phyloP scores from a whole-genome alignment of 2,113 vertebrate genomes.

The Siniperca knerii region DNA sequence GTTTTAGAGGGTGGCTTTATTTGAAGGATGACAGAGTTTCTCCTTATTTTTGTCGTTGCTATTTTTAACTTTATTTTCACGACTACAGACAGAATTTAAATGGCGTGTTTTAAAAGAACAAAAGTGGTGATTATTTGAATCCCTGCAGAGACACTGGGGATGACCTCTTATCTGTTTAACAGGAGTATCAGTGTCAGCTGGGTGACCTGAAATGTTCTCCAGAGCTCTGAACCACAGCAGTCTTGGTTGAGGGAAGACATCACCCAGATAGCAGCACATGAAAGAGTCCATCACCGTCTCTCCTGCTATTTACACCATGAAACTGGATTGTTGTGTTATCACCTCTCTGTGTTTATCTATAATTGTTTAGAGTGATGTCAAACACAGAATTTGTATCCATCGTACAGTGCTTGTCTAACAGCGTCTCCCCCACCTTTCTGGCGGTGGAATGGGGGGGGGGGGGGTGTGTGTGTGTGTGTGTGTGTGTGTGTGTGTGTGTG shows the following conservation, averaged over 20 bases:
- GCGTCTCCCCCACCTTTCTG: no score
- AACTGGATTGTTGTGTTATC: not conserved
- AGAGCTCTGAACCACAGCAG: slow-evolving; percentile 29
- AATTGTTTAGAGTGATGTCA: not conserved
- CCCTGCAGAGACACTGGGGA: not conserved
- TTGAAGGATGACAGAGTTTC: not conserved
- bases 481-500: no score
- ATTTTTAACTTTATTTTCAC: not conserved
- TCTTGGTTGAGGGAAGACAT: not conserved
- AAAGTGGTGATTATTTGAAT: slow-evolving; percentile 3
- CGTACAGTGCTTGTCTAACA: not conserved
- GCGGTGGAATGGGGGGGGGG: no score
- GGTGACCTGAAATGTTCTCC: slow-evolving; percentile 50
- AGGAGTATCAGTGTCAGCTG: slow-evolving; percentile 15
- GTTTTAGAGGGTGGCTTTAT: not conserved
- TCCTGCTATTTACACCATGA: not conserved
- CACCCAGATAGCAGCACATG: not conserved
- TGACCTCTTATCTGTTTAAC: slow-evolving; percentile 16
- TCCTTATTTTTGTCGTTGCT: not conserved
- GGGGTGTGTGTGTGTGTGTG: no score
- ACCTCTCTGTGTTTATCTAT: not conserved
- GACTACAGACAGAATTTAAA: not conserved
- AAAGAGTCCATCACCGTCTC: not conserved
- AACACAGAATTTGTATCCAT: not conserved
- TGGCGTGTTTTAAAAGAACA: not conserved